Percentiles rank a stretch among this genome's conserved stretches.
phyloP scores from a whole-genome alignment of 2,888 invertebrate species.

The Polydesmus complanatus region DNA sequence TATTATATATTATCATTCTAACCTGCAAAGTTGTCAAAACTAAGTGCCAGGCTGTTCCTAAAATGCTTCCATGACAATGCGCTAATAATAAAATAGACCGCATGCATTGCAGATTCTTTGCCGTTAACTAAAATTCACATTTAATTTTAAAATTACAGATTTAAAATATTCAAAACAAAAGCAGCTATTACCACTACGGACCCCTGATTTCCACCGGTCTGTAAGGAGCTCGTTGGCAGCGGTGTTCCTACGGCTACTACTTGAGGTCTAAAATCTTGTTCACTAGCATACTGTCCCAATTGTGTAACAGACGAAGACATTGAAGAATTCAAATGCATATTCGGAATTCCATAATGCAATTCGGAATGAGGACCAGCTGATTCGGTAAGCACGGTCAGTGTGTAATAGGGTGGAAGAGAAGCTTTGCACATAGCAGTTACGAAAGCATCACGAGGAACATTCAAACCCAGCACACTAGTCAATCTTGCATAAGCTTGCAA shows the following conservation, averaged over 20 bases:
- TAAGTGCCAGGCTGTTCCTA: conserved; percentile 90
- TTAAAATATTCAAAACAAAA: neutral
- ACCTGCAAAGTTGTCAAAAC: conserved; percentile 88
- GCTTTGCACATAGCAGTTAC: conserved; percentile 88
- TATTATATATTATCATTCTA: neutral
- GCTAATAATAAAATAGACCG: conserved; percentile 75
- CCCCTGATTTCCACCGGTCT: conserved; percentile 62
- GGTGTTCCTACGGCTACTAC: conserved; percentile 96
- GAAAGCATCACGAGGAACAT: conserved; percentile 77
- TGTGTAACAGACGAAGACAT: neutral
- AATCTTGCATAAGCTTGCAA: conserved; percentile 80
- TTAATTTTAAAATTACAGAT: neutral
- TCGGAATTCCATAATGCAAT: neutral
- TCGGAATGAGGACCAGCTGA: neutral
- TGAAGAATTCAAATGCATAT: neutral
- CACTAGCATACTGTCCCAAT: conserved; percentile 29
- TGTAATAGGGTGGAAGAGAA: conserved; percentile 91
- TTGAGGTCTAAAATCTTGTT: conserved; percentile 74
- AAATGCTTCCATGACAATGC: conserved; percentile 76
- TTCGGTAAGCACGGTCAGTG: conserved; percentile 61
- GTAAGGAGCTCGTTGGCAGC: conserved; percentile 65
- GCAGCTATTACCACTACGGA: conserved; percentile 66
- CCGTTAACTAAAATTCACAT: conserved; percentile 48
- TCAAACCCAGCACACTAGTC: conserved; percentile 66
- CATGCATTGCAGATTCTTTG: conserved; percentile 95